Evolutionary conservation across 2,113 vertebrate species (phyloP).

Genomic region (Lonchura striata): DNA sequence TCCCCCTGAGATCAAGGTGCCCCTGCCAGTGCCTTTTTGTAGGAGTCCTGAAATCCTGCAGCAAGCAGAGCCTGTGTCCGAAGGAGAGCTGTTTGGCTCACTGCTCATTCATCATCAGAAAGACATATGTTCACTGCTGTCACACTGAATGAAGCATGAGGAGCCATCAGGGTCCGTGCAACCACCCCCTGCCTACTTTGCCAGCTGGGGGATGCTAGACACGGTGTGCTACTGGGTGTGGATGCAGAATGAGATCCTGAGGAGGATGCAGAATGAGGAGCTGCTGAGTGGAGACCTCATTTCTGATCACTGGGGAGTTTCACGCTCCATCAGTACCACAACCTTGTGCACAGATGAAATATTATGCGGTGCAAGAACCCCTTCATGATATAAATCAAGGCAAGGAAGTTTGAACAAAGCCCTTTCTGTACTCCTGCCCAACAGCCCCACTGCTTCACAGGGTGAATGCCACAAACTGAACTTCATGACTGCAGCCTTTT

Average conservation of each 20-base stretch:
- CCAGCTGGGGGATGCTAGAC: neutral
- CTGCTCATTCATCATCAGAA: neutral
- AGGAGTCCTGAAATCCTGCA: neutral
- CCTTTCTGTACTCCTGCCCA: conserved; percentile 26
- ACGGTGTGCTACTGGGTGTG: neutral
- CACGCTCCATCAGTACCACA: neutral
- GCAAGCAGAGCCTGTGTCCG: neutral
- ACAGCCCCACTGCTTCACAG: neutral
- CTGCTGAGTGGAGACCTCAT: neutral
- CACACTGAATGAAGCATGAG: neutral
- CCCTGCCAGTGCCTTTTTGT: neutral
- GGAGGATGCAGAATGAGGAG: neutral
- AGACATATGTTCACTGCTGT: rapidly evolving
- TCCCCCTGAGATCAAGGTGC: rapidly evolving
- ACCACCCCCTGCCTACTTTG: neutral
- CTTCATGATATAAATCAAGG: conserved; percentile 26
- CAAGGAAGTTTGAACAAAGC: conserved; percentile 34
- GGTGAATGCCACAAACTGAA: conserved; percentile 19
- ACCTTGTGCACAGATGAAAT: neutral
- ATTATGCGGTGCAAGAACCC: neutral
- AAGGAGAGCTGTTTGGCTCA: neutral
- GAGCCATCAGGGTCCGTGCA: neutral
- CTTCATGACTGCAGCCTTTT: conserved; percentile 17
- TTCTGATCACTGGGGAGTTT: conserved; percentile 28
- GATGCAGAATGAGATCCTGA: neutral